These are phyloP conservation scores for Limanda limanda DNA, from an alignment of 2,113 vertebrate species.

Conservation along the genomic window DNA sequence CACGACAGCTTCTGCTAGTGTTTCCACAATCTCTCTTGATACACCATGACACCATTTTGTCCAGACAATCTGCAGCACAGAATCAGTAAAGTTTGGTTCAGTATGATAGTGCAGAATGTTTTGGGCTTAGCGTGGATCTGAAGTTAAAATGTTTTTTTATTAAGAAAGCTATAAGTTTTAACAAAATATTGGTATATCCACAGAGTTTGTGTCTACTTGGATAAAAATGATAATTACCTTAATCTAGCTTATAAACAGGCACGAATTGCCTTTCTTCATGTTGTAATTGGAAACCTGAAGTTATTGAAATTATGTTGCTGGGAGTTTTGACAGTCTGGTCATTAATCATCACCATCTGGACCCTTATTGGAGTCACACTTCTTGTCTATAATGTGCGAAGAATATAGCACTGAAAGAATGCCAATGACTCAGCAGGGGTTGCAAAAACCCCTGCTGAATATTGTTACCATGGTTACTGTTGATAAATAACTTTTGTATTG, in stretches of 20 bases:
- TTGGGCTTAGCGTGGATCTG: neutral
- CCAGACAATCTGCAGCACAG: constrained; percentile 1
- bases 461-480: no score
- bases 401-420: neutral
- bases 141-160: no score
- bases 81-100: neutral
- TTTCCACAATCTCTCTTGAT: constrained; percentile 24
- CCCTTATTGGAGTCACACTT: neutral
- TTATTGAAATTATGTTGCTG: neutral
- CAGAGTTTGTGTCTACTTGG: neutral
- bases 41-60: neutral
- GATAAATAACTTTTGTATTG: no score
- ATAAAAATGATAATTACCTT: neutral
- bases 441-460: no score
- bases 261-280: neutral
- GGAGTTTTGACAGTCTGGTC: neutral
- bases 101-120: neutral
- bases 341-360: neutral
- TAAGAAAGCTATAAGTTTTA: no score
- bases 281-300: neutral
- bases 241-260: neutral
- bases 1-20: constrained; percentile 49
- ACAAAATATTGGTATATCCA: no score
- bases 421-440: neutral
- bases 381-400: neutral